Evolutionary conservation across 2,113 vertebrate species (phyloP).

Genomic region (Pollachius pollachius): DNA sequence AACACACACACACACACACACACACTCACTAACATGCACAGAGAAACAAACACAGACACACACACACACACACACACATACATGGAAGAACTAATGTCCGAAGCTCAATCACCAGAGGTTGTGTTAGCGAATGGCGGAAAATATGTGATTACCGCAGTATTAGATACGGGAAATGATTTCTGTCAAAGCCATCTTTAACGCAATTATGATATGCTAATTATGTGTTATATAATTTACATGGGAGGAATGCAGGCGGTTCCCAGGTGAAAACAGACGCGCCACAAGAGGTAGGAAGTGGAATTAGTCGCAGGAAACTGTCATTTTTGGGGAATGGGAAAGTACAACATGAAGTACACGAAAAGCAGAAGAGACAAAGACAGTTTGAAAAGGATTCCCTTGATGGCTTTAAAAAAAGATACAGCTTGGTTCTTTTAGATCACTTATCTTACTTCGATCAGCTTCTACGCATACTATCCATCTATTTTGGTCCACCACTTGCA

Average conservation of each 20-base stretch:
- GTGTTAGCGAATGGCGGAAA: constrained; percentile 96
- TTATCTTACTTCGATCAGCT: no score
- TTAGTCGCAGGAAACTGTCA: background rate
- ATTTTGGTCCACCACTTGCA: no score
- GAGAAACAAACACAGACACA: constrained; percentile 29
- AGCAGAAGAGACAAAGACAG: background rate
- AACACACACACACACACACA: constrained; percentile 19
- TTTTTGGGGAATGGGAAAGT: no score
- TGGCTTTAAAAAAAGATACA: no score
- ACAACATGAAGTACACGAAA: background rate
- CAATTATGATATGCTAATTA: constrained; percentile 99
- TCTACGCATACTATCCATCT: no score
- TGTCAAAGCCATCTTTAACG: constrained; percentile 99
- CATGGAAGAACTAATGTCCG: constrained; percentile 83
- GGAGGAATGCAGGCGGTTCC: constrained; percentile 90
- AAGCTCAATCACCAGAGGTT: constrained; percentile 97
- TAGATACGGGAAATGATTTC: constrained; percentile 99
- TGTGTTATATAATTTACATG: constrained; percentile 99
- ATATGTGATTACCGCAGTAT: constrained; percentile 99
- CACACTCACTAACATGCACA: constrained; percentile 23
- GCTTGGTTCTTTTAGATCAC: no score
- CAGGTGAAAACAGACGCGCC: constrained; percentile 49
- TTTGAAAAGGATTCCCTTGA: background rate
- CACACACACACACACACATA: constrained; percentile 19
- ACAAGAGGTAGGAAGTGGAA: constrained; percentile 75